Percentiles rank a stretch among this genome's conserved stretches.
Evolutionary conservation across 2,113 vertebrate species (phyloP).

Genomic region (Miniopterus natalensis): DNA sequence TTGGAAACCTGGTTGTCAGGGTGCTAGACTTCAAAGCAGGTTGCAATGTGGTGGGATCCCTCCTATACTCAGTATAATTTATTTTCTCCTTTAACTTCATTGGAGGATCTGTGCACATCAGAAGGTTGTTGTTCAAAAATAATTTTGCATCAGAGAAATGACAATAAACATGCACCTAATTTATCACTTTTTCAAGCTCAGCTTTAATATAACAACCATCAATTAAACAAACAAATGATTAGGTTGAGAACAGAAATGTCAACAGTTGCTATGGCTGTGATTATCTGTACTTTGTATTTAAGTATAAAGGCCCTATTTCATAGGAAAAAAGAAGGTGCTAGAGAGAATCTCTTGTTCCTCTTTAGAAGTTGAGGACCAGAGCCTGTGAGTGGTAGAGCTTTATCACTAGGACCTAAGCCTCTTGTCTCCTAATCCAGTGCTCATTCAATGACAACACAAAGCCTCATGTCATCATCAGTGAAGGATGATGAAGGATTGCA

Average conservation of each 20-base stretch:
- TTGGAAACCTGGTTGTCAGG: background rate
- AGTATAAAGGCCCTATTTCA: conserved; percentile 3
- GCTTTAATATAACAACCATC: conserved; percentile 15
- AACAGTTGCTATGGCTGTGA: conserved; percentile 27
- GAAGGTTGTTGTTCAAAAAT: conserved; percentile 49
- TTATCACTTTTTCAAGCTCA: conserved; percentile 14
- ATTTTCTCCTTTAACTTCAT: background rate
- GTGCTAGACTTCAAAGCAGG: background rate
- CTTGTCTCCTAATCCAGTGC: background rate
- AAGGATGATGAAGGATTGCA: background rate
- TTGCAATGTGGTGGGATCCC: background rate
- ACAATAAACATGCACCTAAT: background rate
- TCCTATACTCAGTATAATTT: background rate
- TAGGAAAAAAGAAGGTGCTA: background rate
- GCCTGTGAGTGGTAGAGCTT: background rate
- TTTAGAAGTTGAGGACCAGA: background rate
- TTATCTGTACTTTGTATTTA: conserved; percentile 28
- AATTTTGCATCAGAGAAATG: conserved; percentile 6
- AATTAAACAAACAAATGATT: conserved; percentile 59
- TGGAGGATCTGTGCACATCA: background rate
- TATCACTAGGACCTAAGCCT: no score
- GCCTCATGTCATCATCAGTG: background rate
- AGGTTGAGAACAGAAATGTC: conserved; percentile 50
- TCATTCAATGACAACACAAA: background rate
- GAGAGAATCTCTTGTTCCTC: background rate